Evolutionary conservation across 2,888 invertebrate genomes (phyloP), one percentile per base, ranked within the genome.

Genomic region (Nebria salina): DNA sequence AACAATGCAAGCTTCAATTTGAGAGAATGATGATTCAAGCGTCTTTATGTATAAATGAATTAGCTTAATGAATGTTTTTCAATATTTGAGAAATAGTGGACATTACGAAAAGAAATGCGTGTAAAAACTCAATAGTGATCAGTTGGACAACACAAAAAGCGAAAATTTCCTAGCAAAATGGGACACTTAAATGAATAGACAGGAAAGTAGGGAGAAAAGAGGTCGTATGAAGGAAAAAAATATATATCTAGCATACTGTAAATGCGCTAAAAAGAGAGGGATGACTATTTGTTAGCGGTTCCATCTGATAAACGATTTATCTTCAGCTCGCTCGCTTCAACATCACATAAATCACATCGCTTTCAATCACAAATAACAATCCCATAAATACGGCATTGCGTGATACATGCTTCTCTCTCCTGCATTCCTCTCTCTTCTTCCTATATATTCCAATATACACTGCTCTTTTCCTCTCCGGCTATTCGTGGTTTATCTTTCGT

Each of bases 331-430:
- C 72, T 72, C 77, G 77, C 72, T 77, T 77, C 77, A 77, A 77
- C 77, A 77, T 77, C 77, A 77, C 77, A 77, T 77, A 77, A 77
- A 77, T 77, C 77, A 77, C 72, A 77, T 77, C 77, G 77, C 77
- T 77, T 77, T 77, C 77, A 77, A 77, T 77, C 77, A 77, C 72
- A 77, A 77, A 77, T 77, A 77, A 77, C 77, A 77, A 77, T 77
- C 72, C 77, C 77, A 77, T 77, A 77, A 77, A 77, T 77, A 77
- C 72, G 72, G 64, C 65, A 77, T 77, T 77, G 77, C 77, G 77
- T 77, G 77, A 68, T 15, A 25, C 68, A 68, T 25, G 68, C 15
- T 11, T 54, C 54, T 54, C 54, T 54, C 54, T 54, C 54, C 54
- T 13, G 13, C 34, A 54, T 13, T 13, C 6, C 43, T 54, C 54